phyloP scores from a whole-genome alignment of 2,797 vertebrate genomes.

The Orientallactaga sibirica region DNA sequence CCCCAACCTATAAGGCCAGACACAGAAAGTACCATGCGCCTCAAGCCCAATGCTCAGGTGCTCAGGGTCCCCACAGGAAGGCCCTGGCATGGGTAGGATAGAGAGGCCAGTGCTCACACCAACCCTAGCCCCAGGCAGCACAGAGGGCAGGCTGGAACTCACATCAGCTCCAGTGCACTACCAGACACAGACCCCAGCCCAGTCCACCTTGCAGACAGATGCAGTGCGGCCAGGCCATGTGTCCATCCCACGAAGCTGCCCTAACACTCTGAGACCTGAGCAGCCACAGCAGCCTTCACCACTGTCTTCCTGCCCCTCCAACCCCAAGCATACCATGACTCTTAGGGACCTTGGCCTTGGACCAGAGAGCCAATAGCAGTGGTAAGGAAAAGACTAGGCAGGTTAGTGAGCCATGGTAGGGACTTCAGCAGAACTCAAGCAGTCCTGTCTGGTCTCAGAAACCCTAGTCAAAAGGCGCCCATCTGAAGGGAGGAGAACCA shows the following conservation, averaged over 20 bases:
- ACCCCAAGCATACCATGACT: background rate
- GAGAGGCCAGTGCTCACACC: no score
- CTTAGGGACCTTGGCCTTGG: no score
- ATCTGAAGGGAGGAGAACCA: background rate
- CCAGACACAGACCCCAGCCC: background rate
- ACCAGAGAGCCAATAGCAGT: background rate
- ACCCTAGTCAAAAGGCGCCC: background rate
- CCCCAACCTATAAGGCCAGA: background rate
- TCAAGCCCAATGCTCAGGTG: background rate
- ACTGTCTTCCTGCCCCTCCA: background rate
- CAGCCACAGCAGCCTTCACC: background rate
- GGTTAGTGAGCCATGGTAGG: background rate
- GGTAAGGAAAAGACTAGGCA: background rate
- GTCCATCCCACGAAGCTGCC: no score
- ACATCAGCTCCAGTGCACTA: rapidly evolving
- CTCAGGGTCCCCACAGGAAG: background rate
- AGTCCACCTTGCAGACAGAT: rapidly evolving
- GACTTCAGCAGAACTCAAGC: background rate
- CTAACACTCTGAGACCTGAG: background rate
- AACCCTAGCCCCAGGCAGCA: background rate
- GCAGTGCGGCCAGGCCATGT: background rate
- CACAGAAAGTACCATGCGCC: no score
- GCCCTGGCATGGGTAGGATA: background rate
- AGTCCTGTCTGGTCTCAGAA: rapidly evolving
- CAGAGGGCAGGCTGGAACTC: rapidly evolving